phyloP scores from a whole-genome alignment of 1,140 invertebrate genomes.

The Aphelenchoides besseyi region DNA sequence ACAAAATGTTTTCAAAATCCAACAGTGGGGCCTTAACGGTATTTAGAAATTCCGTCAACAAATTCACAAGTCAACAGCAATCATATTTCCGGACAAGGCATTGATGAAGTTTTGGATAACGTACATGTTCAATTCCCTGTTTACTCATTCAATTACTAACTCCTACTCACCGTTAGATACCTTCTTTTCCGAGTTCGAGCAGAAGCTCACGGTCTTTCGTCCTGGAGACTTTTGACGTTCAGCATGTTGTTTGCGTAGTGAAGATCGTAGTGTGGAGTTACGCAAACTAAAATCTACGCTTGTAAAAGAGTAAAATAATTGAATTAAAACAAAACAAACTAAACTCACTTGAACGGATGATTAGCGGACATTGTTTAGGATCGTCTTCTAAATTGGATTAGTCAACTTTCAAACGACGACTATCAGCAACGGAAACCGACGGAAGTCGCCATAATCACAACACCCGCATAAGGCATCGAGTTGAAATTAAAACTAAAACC shows the following conservation, averaged over 20 bases:
- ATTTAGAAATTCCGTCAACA: too few species aligned
- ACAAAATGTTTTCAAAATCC: too few species aligned
- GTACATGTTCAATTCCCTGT: too few species aligned
- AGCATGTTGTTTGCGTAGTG: slow-evolving; percentile 39
- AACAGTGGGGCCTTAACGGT: too few species aligned
- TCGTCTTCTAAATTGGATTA: neutral
- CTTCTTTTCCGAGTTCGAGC: slow-evolving; percentile 63
- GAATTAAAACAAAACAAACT: slow-evolving; percentile 1
- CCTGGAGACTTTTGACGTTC: slow-evolving; percentile 51
- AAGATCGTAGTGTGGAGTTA: slow-evolving; percentile 16
- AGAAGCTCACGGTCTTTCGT: slow-evolving; percentile 61
- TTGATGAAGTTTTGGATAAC: too few species aligned
- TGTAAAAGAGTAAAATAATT: neutral
- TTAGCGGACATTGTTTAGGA: slow-evolving; percentile 14
- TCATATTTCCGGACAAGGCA: too few species aligned
- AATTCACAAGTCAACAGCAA: too few species aligned
- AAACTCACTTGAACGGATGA: slow-evolving; percentile 22
- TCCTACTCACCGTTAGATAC: slow-evolving; percentile 65
- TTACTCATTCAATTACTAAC: too few species aligned
- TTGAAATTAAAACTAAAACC: neutral
- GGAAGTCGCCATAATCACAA: too few species aligned
- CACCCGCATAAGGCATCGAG: neutral
- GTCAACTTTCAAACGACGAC: neutral
- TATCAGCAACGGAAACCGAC: too few species aligned
- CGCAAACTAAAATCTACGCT: slow-evolving; percentile 10